These are phyloP conservation scores for Drosophila punjabiensis DNA, from an alignment of 1,140 invertebrate species.

Conservation along the genomic window DNA sequence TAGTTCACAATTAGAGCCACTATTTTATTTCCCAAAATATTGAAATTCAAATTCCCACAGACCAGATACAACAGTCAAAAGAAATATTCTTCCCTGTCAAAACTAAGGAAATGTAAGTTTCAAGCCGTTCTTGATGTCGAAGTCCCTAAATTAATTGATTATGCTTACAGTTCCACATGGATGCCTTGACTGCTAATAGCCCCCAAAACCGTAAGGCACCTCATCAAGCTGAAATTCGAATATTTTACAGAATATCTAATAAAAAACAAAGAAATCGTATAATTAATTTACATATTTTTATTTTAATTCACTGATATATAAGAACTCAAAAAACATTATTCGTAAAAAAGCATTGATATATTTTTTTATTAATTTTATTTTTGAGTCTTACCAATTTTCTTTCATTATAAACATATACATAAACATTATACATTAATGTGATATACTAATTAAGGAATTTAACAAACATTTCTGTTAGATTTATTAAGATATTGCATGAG, in stretches of 20 bases:
- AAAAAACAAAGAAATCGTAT: neutral
- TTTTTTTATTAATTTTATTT: too few relatives aligned
- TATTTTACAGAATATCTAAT: neutral
- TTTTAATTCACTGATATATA: neutral
- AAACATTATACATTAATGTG: too few relatives aligned
- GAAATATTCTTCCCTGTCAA: too few relatives aligned
- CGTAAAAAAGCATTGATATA: too few relatives aligned
- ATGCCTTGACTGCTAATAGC: neutral
- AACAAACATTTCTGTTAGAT: too few relatives aligned
- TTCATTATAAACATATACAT: too few relatives aligned
- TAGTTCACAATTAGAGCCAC: neutral
- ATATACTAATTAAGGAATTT: too few relatives aligned
- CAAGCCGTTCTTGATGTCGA: too few relatives aligned
- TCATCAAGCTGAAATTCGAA: neutral
- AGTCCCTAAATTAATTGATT: neutral
- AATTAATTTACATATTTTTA: neutral
- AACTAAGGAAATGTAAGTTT: neutral
- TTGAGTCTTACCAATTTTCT: too few relatives aligned
- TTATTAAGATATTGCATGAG: too few relatives aligned
- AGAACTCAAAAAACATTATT: too few relatives aligned
- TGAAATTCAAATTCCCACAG: neutral
- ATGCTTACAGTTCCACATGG: neutral
- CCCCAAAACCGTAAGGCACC: neutral
- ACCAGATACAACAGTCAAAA: neutral
- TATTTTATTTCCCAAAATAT: neutral